These are phyloP conservation scores for Cynoglossus semilaevis DNA, from an alignment of 2,113 vertebrate species.

Conservation along the genomic window DNA sequence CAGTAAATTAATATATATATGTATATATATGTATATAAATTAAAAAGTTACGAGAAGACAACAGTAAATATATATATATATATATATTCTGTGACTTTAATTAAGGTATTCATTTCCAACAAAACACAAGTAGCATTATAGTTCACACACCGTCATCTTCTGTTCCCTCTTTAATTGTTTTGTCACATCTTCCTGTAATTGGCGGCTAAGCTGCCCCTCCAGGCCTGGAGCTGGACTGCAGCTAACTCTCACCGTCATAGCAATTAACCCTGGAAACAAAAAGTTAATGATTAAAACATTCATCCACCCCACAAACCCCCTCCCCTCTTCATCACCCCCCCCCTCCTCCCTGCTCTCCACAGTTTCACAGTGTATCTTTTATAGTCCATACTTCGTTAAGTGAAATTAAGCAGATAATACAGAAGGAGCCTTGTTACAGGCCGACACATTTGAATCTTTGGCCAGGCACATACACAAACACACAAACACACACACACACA, in stretches of 20 bases:
- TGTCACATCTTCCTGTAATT: constrained; percentile 18
- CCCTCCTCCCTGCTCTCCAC: constrained; percentile 4
- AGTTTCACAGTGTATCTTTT: constrained; percentile 66
- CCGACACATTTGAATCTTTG: constrained; percentile 41
- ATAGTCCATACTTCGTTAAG: constrained; percentile 83
- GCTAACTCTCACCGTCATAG: constrained; percentile 32
- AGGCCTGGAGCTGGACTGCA: constrained; percentile 32
- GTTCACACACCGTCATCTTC: background rate
- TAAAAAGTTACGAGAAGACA: no score
- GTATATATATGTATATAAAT: no score
- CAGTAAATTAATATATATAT: no score
- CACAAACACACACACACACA: constrained; percentile 15
- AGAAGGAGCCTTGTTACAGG: constrained; percentile 65
- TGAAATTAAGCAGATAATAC: constrained; percentile 92
- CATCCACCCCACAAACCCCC: constrained; percentile 11
- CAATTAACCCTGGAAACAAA: constrained; percentile 56
- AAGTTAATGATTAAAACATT: constrained; percentile 66
- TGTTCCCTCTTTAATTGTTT: background rate
- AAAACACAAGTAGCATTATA: no score
- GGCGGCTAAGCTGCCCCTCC: constrained; percentile 6
- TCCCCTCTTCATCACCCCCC: constrained; percentile 15
- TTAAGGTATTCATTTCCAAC: no score
- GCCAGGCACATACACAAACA: constrained; percentile 26
- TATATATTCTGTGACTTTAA: no score
- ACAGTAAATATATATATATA: no score